Conservation (phyloP, 2,113 vertebrate genomes). For the Corythornis vintsioides region DNA sequence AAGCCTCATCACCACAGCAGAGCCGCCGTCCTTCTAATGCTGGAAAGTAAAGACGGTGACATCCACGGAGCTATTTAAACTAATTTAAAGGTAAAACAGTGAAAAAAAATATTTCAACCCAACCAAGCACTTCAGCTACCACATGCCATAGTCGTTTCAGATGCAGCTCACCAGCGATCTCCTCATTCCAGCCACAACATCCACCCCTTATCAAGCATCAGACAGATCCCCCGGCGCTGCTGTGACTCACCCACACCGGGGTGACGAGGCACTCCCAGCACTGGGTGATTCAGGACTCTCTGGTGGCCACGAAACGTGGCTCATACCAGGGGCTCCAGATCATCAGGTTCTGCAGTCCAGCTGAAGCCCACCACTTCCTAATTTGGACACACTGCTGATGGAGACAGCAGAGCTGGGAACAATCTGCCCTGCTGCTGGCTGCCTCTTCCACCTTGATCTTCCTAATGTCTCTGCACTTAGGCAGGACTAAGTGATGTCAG, state of each 20-base stretch:
- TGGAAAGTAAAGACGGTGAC: not conserved
- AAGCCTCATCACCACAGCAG: not conserved
- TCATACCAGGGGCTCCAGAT: conserved; percentile 47
- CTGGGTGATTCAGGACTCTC: not conserved
- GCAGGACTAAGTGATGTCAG: not conserved
- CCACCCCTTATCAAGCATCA: not conserved
- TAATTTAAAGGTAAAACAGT: not conserved
- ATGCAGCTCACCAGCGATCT: not conserved
- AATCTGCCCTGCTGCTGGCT: not conserved
- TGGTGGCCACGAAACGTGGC: not conserved
- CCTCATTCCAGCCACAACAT: not conserved
- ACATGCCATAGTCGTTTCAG: fast-evolving
- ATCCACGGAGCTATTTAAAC: not conserved
- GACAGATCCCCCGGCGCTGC: not conserved
- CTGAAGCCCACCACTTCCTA: conserved; percentile 31
- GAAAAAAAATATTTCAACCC: not conserved
- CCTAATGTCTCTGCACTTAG: not conserved
- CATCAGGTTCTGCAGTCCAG: not conserved
- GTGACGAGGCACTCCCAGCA: not conserved
- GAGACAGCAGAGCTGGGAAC: not conserved
- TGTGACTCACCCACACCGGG: not conserved
- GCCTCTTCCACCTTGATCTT: not conserved
- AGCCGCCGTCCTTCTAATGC: not conserved
- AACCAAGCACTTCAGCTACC: not conserved
- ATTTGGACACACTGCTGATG: not conserved